These are phyloP conservation scores for Nyctibius grandis DNA, from an alignment of 2,797 vertebrate genomes.

Conservation along the genomic window DNA sequence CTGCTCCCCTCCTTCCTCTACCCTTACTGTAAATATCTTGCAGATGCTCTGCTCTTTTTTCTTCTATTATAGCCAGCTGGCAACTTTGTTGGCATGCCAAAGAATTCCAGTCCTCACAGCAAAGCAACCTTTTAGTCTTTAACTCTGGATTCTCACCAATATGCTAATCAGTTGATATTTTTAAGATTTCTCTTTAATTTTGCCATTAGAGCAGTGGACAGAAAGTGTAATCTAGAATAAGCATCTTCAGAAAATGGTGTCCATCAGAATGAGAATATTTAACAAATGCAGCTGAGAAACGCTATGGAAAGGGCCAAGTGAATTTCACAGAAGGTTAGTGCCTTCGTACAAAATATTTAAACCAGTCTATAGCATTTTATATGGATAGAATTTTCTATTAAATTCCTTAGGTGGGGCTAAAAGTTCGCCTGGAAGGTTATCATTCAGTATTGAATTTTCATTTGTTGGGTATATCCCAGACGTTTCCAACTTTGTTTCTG, in stretches of 20 bases:
- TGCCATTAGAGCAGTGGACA: background rate
- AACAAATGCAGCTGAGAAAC: background rate
- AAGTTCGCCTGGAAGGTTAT: background rate
- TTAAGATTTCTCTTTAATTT: background rate
- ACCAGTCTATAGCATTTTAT: background rate
- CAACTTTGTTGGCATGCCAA: conserved; percentile 29
- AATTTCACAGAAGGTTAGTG: background rate
- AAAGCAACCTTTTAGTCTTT: conserved; percentile 19
- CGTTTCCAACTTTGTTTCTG: background rate
- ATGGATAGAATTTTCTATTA: background rate
- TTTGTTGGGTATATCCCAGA: background rate
- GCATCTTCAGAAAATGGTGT: background rate
- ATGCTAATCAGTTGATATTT: background rate
- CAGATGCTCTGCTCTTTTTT: conserved; percentile 58
- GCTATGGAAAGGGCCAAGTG: background rate
- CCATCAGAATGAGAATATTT: background rate
- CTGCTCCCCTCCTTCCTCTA: background rate
- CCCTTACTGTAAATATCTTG: conserved; percentile 57
- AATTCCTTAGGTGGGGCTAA: background rate
- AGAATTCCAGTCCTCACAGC: conserved; percentile 7
- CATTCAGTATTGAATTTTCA: background rate
- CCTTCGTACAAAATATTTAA: background rate
- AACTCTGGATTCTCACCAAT: background rate
- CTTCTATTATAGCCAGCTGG: conserved; percentile 55
- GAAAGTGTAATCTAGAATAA: background rate